Conservation (phyloP, 2,888 invertebrate genomes). For the Endomychus coccineus region DNA sequence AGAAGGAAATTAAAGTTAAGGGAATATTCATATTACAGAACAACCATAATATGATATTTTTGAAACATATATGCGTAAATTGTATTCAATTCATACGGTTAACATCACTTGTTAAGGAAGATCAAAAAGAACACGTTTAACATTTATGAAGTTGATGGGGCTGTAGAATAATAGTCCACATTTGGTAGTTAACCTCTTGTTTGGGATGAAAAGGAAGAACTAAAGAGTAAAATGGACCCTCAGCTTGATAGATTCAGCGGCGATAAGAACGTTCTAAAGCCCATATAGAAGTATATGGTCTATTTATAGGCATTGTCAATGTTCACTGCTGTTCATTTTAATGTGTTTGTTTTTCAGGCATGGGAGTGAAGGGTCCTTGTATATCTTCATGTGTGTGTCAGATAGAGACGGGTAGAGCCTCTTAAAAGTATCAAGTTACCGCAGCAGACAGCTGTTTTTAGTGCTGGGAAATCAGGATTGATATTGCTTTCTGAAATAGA, state of each 20-base stretch:
- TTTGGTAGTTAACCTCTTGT: conserved; percentile 16
- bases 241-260: conserved; percentile 10
- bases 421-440: conserved; percentile 47
- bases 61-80: too few species aligned
- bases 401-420: conserved; percentile 35
- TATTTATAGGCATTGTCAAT: conserved; percentile 47
- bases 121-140: conserved; percentile 13
- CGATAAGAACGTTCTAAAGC: conserved; percentile 27
- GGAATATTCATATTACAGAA: too few species aligned
- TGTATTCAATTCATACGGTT: too few species aligned
- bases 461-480: conserved; percentile 15
- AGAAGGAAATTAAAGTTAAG: too few species aligned
- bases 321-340: conserved; percentile 46
- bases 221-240: conserved; percentile 13
- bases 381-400: conserved; percentile 17
- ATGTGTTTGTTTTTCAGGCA: conserved; percentile 45
- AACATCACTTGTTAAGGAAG: too few species aligned
- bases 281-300: conserved; percentile 43
- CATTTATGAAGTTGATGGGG: conserved; percentile 8
- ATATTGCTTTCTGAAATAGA: conserved; percentile 13
- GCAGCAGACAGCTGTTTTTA: conserved; percentile 45
- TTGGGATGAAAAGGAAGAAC: conserved; percentile 15
- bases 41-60: too few species aligned
- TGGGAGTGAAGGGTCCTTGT: conserved; percentile 29
- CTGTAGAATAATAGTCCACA: conserved; percentile 12